These are phyloP conservation scores for Globodera rostochiensis DNA, from an alignment of 1,140 invertebrate genomes.

Conservation along the genomic window DNA sequence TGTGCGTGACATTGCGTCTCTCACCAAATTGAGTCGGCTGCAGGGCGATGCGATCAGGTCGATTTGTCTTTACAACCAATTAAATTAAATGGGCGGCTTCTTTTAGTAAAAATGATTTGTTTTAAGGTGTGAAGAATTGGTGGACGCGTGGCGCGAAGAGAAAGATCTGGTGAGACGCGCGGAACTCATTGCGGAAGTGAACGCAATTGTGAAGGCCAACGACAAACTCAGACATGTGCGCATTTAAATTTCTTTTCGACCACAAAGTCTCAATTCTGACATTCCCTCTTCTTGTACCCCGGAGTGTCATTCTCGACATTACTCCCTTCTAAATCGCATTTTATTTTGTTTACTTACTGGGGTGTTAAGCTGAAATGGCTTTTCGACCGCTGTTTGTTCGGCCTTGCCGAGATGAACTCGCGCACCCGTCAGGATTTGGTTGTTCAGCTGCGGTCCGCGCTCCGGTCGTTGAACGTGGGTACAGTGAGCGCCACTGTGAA, in stretches of 20 bases:
- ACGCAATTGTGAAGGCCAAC: constrained; percentile 41
- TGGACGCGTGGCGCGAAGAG: constrained; percentile 42
- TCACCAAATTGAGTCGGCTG: constrained; percentile 43
- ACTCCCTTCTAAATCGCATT: neutral
- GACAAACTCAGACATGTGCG: constrained; percentile 44
- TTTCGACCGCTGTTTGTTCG: constrained; percentile 46
- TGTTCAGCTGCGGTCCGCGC: constrained; percentile 44
- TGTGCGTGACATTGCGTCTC: constrained; percentile 33
- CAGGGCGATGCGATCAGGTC: constrained; percentile 44
- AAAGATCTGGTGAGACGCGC: constrained; percentile 45
- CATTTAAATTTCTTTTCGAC: neutral
- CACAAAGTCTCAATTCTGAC: neutral
- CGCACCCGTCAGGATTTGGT: constrained; percentile 42
- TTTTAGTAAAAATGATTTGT: neutral
- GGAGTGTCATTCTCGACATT: too few species aligned
- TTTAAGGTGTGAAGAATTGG: constrained; percentile 54
- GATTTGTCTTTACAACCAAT: constrained; percentile 8
- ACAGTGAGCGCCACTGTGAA: constrained; percentile 16
- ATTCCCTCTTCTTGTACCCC: neutral
- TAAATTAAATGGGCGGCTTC: too few species aligned
- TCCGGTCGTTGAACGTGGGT: constrained; percentile 34
- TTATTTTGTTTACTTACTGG: neutral
- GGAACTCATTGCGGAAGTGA: constrained; percentile 45
- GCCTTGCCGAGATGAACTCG: constrained; percentile 38
- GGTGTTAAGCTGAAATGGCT: constrained; percentile 44